Base-by-base conservation (phyloP, 2,113 vertebrate species). In the Syngnathus typhle region DNA sequence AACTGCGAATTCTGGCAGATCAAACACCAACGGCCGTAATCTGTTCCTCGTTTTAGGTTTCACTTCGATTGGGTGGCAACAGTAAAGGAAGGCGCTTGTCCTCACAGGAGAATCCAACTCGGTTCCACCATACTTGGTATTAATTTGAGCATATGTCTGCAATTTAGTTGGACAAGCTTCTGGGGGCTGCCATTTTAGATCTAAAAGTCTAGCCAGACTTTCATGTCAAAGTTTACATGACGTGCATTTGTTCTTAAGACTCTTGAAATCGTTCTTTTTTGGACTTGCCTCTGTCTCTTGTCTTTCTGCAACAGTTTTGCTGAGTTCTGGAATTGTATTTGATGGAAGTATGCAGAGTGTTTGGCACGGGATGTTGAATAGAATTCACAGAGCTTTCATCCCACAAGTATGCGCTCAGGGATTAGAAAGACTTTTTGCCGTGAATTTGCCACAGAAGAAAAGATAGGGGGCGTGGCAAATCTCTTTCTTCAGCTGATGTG, bases 321-420 rank as follows among this genome's bases (percentile, higher is more conserved):
- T 23, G 11, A 55, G 11, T 55, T 77, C 89, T 82, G 79, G 74
- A 60, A 68, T 55, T 21, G 64, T 70, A 61, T 76, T 77, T 73
- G 54, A 46, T 84, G 77, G 77, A 89, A 84, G 83, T 82, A 82
- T 84, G 84, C 73, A 77, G 80, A 71, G 77, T 23, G 66, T 82
- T 82, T 83, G 87, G 84, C 80, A 73, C 71, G 67, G 76, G 68
- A 76, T 83, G 65, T 79, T 84, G 81, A 82, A 83, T 85, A 88
- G 82, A 89, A 89, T 85, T 89, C 86, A 81, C 83, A 65, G 73
- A 83, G 79, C 87, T 89, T 91, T 90, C 82, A 89, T 91, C 86
- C 89, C 79, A n/a, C 88, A 88, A 84, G 88, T 90, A 90, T 92
- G 86, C 78, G 75, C 79, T 80, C 78, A 43, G 73, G 82, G 74